These are phyloP conservation scores for Ganaspis brasiliensis DNA, from an alignment of 2,888 invertebrate species.

Conservation along the genomic window DNA sequence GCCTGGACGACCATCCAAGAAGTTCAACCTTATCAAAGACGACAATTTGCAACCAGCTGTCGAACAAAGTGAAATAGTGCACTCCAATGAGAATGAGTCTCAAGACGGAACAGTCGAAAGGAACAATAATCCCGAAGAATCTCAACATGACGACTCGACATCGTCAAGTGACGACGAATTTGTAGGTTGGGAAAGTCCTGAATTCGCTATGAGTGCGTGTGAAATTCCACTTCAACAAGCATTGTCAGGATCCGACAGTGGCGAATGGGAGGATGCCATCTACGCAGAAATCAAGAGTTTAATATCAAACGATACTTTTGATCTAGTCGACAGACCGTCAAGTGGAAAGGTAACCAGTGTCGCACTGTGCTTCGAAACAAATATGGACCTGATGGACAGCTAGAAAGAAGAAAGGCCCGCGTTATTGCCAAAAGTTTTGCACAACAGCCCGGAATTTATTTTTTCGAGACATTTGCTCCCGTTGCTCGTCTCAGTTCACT, in stretches of 20 bases:
- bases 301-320: slow-evolving; percentile 54
- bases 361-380: slow-evolving; percentile 54
- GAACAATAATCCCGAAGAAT: background rate
- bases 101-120: background rate
- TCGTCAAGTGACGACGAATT: background rate
- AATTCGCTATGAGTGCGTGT: background rate
- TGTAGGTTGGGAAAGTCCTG: background rate
- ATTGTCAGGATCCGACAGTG: slow-evolving; percentile 44
- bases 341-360: slow-evolving; percentile 43
- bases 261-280: slow-evolving; percentile 53
- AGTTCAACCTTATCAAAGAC: slow-evolving; percentile 1
- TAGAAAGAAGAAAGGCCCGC: slow-evolving; percentile 56
- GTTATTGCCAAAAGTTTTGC: slow-evolving; percentile 59
- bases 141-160: background rate
- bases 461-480: slow-evolving; percentile 55
- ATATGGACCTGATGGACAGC: slow-evolving; percentile 48
- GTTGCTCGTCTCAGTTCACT: slow-evolving; percentile 48
- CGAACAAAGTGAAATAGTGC: background rate
- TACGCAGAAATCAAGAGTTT: slow-evolving; percentile 50
- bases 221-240: slow-evolving; percentile 44
- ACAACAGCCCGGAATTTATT: slow-evolving; percentile 59
- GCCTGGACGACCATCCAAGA: slow-evolving; percentile 23
- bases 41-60: background rate
- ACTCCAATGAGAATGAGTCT: no score
- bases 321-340: slow-evolving; percentile 48